phyloP scores from a whole-genome alignment of 2,113 vertebrate species.

The Oxygymnocypris stewartii region DNA sequence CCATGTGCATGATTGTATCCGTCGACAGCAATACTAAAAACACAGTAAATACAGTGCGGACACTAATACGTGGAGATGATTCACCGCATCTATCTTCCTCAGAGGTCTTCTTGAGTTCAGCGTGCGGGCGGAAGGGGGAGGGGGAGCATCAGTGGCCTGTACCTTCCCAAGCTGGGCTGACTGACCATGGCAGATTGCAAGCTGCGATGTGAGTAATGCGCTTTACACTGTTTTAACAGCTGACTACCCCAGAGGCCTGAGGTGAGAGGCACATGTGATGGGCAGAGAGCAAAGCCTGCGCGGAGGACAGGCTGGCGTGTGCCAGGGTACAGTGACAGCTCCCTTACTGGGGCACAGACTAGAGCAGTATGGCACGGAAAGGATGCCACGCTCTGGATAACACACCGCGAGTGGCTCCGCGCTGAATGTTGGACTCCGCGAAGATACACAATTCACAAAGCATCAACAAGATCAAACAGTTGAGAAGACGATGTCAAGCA shows the following conservation, averaged over 20 bases:
- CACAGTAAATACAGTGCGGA: background rate
- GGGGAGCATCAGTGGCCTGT: conserved; percentile 59
- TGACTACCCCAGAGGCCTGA: conserved; percentile 78
- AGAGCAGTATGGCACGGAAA: conserved; percentile 52
- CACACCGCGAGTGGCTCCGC: conserved; percentile 39
- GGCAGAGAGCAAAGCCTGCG: conserved; percentile 54
- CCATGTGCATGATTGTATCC: background rate
- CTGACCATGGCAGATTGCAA: conserved; percentile 77
- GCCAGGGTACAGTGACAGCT: conserved; percentile 56
- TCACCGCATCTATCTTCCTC: background rate
- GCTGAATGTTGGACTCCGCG: conserved; percentile 39
- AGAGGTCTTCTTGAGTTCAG: conserved; percentile 37
- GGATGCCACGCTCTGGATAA: conserved; percentile 58
- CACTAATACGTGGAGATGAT: background rate
- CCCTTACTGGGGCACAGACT: conserved; percentile 55
- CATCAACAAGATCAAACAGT: conserved; percentile 36
- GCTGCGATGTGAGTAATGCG: conserved; percentile 80
- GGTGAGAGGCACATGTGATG: conserved; percentile 68
- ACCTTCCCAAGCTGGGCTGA: conserved; percentile 69
- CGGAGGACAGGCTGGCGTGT: conserved; percentile 62
- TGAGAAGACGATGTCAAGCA: conserved; percentile 36
- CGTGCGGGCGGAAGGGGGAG: conserved; percentile 17
- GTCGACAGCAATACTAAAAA: background rate
- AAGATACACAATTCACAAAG: conserved; percentile 41
- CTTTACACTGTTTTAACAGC: conserved; percentile 77